phyloP scores from a whole-genome alignment of 2,888 invertebrate genomes.

The Stictocephala bisonia region DNA sequence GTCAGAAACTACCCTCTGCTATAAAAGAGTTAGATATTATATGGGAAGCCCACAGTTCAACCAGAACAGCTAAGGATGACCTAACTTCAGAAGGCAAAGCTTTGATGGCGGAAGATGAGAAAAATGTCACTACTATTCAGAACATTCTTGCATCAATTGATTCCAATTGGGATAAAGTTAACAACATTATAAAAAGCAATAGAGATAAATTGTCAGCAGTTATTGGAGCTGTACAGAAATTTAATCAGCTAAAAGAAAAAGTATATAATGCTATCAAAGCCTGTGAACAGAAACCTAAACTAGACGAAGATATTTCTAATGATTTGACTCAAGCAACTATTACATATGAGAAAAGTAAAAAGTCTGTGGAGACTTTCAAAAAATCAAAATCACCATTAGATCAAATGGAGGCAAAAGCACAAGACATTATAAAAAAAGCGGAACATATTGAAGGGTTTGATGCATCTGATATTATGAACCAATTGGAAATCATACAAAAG shows the following conservation, averaged over 20 bases:
- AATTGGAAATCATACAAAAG: slow-evolving; percentile 68
- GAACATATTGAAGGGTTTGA: slow-evolving; percentile 77
- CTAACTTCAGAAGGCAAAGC: slow-evolving; percentile 83
- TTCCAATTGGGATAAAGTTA: slow-evolving; percentile 82
- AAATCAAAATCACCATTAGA: slow-evolving; percentile 81
- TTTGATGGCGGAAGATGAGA: slow-evolving; percentile 84
- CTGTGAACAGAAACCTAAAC: slow-evolving; percentile 74
- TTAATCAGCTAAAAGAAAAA: slow-evolving; percentile 77
- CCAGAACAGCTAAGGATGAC: slow-evolving; percentile 63
- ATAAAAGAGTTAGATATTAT: slow-evolving; percentile 68
- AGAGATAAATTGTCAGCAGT: slow-evolving; percentile 72
- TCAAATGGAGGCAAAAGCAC: slow-evolving; percentile 80
- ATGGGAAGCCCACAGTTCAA: slow-evolving; percentile 66
- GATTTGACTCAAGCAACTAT: slow-evolving; percentile 79
- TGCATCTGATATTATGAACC: slow-evolving; percentile 65
- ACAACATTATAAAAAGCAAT: slow-evolving; percentile 70
- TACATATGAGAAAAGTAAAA: slow-evolving; percentile 79
- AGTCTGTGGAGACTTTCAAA: slow-evolving; percentile 78
- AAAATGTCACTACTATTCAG: slow-evolving; percentile 83
- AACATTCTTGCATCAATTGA: slow-evolving; percentile 82
- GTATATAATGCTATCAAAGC: slow-evolving; percentile 77
- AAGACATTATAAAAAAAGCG: slow-evolving; percentile 76
- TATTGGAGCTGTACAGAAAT: slow-evolving; percentile 78
- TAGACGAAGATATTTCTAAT: slow-evolving; percentile 71
- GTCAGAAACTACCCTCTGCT: slow-evolving; percentile 64